Evolutionary conservation across 2,113 vertebrate genomes (phyloP).

Genomic region (Cyanocitta stelleri): DNA sequence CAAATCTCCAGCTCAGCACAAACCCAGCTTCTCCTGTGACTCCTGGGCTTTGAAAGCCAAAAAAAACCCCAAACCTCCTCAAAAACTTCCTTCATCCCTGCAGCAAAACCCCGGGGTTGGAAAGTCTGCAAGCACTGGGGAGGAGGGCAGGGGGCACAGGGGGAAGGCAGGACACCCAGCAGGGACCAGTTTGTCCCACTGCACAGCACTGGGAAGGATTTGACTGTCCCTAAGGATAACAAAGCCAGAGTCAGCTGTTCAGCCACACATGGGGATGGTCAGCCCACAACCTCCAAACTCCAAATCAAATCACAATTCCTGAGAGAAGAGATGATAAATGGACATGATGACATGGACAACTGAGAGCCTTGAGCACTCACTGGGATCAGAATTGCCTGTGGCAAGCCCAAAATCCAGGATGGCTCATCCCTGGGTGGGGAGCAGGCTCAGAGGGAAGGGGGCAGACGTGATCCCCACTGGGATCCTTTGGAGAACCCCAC

Average conservation of each 20-base stretch:
- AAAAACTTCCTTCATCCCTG: not conserved
- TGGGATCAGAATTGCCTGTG: accelerated
- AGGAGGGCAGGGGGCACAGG: not conserved
- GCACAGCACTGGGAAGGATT: not conserved
- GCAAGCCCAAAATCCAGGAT: not conserved
- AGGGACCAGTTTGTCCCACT: not conserved
- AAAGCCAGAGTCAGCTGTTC: not conserved
- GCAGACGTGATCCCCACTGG: accelerated
- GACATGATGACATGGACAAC: not conserved
- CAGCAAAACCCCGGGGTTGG: not conserved
- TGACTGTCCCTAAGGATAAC: not conserved
- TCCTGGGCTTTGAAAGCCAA: not conserved
- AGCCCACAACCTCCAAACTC: not conserved
- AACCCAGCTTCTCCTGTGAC: not conserved
- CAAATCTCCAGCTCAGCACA: not conserved
- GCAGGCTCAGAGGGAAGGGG: not conserved
- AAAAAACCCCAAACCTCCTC: not conserved
- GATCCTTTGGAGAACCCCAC: not conserved
- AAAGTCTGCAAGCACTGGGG: not conserved
- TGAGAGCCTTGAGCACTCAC: not conserved
- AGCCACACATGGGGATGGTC: not conserved
- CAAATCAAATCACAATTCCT: not conserved
- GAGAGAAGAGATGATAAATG: not conserved
- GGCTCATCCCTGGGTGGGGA: not conserved
- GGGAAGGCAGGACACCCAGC: not conserved